These are phyloP conservation scores for Coregonus clupeaformis DNA, from an alignment of 2,113 vertebrate species.

Conservation along the genomic window DNA sequence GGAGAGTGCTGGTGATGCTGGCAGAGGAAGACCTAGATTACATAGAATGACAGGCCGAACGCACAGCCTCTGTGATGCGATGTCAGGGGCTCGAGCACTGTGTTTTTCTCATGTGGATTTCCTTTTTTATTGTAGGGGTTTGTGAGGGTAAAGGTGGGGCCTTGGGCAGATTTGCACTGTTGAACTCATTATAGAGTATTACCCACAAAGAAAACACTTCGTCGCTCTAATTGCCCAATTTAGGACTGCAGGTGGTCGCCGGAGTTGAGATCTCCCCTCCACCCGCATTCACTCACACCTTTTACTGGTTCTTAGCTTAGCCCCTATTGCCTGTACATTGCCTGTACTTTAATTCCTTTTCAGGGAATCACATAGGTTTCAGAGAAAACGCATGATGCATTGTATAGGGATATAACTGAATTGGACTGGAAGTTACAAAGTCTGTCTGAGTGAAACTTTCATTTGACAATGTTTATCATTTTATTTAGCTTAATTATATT, in stretches of 20 bases:
- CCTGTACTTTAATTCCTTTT: not conserved
- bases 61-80: slow-evolving; percentile 1
- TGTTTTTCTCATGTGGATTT: slow-evolving; percentile 26
- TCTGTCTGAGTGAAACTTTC: no score
- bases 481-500: not conserved
- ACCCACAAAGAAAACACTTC: slow-evolving; percentile 65
- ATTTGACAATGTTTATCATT: not conserved
- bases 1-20: slow-evolving; percentile 13
- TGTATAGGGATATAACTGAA: no score
- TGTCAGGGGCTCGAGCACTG: slow-evolving; percentile 9
- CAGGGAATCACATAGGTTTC: not conserved
- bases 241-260: slow-evolving; percentile 65
- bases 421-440: no score
- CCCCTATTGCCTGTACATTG: not conserved
- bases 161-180: slow-evolving; percentile 54
- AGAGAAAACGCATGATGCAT: slow-evolving; percentile 40
- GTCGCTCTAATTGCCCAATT: slow-evolving; percentile 66
- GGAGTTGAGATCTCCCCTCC: slow-evolving; percentile 19
- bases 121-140: slow-evolving; percentile 11
- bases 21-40: slow-evolving; percentile 55
- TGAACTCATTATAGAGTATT: slow-evolving; percentile 70
- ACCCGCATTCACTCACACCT: slow-evolving; percentile 42
- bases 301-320: slow-evolving; percentile 18
- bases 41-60: slow-evolving; percentile 54
- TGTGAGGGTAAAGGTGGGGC: slow-evolving; percentile 51